Evolutionary conservation across 2,888 invertebrate species (phyloP), one percentile per base, ranked within the genome.

Genomic region (Hypomecis punctinalis): DNA sequence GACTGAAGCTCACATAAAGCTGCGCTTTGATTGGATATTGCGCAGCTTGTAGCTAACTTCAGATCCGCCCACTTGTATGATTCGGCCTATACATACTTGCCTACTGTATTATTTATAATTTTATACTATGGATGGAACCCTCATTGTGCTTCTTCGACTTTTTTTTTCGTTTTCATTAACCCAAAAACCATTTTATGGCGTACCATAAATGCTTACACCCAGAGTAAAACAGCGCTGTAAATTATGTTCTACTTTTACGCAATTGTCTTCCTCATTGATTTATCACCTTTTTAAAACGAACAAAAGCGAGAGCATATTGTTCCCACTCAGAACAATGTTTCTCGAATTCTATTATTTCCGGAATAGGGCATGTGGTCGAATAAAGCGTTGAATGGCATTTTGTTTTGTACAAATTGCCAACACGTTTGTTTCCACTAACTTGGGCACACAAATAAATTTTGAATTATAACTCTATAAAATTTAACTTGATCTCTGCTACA

Each of bases 241-340:
- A 68, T 67, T 63, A 57, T 46, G 57, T 67, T 66, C 49, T 62
- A 70, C 57, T 74, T 71, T 64, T 67, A 70, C 66, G 71, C 72
- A 70, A 73, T 66, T 57, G 61, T 70, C 56, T 54, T 43, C 40
- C 46, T 51, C 46, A 53, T 66, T 76, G 75, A 80, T 79, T 76
- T 78, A 79, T 67, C 65, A 61, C 62, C 61, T 63, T 69, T 74
- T 71, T 61, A 39, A 65, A 65, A 36, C 23, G 36, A 23, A 55
- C 63, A 67, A 72, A 64, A 64, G 63, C 55, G 39, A 42, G 59
- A 48, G 57, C 47, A 45, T 56, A 69, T 68, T 77, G 59, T 65
- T 65, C 57, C 37, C 35, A 55, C 42, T 67, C 67, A 63, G 69
- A 64, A 68, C 54, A 68, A 55, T 71, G 75, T 74, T 71, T 70